These are phyloP conservation scores for Austrolebias charrua DNA, from an alignment of 2,797 vertebrate genomes.

Conservation along the genomic window DNA sequence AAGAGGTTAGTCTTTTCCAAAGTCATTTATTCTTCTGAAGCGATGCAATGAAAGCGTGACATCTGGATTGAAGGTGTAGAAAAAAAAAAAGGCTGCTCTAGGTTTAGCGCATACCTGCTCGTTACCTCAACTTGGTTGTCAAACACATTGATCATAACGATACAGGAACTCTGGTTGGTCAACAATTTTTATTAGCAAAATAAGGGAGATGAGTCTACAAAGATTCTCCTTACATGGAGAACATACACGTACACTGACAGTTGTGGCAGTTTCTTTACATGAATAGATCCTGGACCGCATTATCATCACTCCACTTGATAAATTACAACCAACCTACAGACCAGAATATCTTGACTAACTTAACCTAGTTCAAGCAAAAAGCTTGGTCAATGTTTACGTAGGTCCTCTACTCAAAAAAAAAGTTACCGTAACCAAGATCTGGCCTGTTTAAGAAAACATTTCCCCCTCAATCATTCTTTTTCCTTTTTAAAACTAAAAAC, in stretches of 20 bases:
- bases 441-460: constrained; percentile 19
- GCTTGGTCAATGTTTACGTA: constrained; percentile 10
- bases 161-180: constrained; percentile 36
- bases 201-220: constrained; percentile 84
- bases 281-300: constrained; percentile 50
- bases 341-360: constrained; percentile 21
- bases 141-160: neutral
- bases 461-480: constrained; percentile 28
- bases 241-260: constrained; percentile 66
- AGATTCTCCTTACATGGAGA: constrained; percentile 73
- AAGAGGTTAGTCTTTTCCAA: neutral
- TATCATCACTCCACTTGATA: constrained; percentile 43
- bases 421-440: constrained; percentile 19
- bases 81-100: neutral
- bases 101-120: no score
- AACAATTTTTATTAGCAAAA: constrained; percentile 87
- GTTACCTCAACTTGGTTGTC: neutral
- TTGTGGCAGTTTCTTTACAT: constrained; percentile 70
- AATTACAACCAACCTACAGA: constrained; percentile 47
- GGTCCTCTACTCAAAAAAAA: constrained; percentile 13
- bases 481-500: constrained; percentile 22
- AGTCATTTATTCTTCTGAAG: neutral
- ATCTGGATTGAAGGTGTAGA: neutral
- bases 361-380: constrained; percentile 11
- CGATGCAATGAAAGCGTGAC: neutral